Evolutionary conservation across 2,888 invertebrate genomes (phyloP), one percentile per base, ranked within the genome.

Genomic region (Pandemis heparana): DNA sequence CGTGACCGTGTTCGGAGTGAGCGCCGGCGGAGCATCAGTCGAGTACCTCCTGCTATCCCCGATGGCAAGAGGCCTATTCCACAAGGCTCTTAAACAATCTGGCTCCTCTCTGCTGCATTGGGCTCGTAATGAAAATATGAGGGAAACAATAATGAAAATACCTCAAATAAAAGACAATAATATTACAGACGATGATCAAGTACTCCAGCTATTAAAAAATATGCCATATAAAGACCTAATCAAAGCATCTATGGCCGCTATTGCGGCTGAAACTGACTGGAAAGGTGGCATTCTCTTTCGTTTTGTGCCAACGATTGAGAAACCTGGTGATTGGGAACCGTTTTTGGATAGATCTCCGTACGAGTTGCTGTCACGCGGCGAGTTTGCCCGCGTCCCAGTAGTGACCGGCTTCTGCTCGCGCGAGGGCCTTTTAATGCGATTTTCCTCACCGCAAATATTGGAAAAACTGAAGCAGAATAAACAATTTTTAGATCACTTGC

Each of bases 51-150:
- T 94, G 71, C 70, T 95, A 39, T 94, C 95, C 0, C 91, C 91
- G 4, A 86, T 87, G 82, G 86, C 92, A 5, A 87, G 88, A 85
- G 95, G 95, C 16, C 81, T 95, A 51, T 95, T 95, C 74, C 95
- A 95, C 75, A 93, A 92, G 86, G 93, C 92, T 0, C 95, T 95
- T 72, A 89, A 94, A 9, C 95, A 95, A 80, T 95, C 95, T n/a
- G 95, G 95, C 0, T 92, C 94, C 0, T 88, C 94, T 9, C 78
- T 95, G 56, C 80, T 88, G 53, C 90, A 87, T n/a, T 95, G 95
- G 95, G 94, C 94, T 56, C 89, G 85, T 61, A 90, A 89, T 69
- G 83, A 77, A 9, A 83, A 87, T 32, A 79, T 90, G 18, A 89
- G 85, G 77, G 76, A 83, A 8, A 79, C 90, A 71, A 91, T 91